Evolutionary conservation across 2,888 invertebrate species (phyloP).

Genomic region (Chirona hameri): DNA sequence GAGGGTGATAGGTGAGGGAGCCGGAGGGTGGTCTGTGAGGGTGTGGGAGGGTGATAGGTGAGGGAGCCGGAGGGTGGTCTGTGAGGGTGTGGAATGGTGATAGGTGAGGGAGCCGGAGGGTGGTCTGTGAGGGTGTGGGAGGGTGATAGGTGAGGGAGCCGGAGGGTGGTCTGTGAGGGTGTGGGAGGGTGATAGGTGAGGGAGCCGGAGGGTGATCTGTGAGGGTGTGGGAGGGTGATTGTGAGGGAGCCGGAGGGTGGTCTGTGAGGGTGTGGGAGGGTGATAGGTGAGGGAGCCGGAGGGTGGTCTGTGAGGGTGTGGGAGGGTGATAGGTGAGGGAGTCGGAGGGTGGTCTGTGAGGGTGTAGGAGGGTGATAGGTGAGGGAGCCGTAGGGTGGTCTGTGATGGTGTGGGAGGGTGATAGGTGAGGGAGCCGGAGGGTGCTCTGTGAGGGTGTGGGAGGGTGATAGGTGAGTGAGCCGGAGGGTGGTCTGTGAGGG

Average conservation of each 20-base stretch:
- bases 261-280: not conserved
- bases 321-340: not conserved
- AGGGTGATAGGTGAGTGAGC: not conserved
- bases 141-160: not conserved
- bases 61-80: not conserved
- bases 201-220: not conserved
- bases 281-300: not conserved
- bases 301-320: not conserved
- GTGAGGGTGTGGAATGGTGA: too few relatives aligned
- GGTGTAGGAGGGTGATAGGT: not conserved
- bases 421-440: not conserved
- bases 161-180: not conserved
- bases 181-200: not conserved
- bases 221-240: too few relatives aligned
- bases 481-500: not conserved
- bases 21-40: not conserved
- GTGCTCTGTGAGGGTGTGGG: not conserved
- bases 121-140: too few relatives aligned
- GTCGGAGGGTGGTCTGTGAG: not conserved
- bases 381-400: not conserved
- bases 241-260: not conserved
- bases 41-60: not conserved
- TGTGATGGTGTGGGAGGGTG: not conserved
- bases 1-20: not conserved
- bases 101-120: not conserved